Conservation (phyloP, 2,113 vertebrate genomes). For the Zapornia atra region DNA sequence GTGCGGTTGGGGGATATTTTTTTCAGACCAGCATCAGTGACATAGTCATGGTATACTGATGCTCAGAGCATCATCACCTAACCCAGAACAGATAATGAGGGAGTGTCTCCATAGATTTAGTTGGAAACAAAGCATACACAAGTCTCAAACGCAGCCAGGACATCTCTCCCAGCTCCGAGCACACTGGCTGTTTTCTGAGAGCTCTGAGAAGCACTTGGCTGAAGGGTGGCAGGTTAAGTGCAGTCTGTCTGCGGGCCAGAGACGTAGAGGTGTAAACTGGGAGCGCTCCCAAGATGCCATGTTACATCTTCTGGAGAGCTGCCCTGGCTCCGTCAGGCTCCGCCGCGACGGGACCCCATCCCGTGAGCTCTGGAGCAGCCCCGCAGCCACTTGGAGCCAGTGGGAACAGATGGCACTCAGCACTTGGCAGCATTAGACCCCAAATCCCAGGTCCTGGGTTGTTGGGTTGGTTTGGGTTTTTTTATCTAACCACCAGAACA, state of each 20-base stretch:
- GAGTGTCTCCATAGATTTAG: accelerated
- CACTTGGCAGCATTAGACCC: constrained; percentile 56
- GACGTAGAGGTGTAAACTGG: constrained; percentile 12
- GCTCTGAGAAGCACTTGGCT: background rate
- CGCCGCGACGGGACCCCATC: background rate
- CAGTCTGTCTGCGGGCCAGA: constrained; percentile 27
- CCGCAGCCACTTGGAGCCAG: background rate
- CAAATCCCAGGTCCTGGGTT: background rate
- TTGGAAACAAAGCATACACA: background rate
- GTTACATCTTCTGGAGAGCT: constrained; percentile 57
- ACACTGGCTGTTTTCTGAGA: background rate
- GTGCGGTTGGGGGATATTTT: background rate
- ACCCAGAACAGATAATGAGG: background rate
- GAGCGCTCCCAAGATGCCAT: background rate
- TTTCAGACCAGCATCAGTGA: background rate
- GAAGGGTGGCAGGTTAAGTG: constrained; percentile 9
- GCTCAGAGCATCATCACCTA: background rate
- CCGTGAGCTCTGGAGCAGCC: constrained; percentile 4
- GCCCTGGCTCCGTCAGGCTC: background rate
- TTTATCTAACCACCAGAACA: background rate
- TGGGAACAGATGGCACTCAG: constrained; percentile 67
- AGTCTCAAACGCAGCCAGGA: background rate
- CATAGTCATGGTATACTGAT: accelerated
- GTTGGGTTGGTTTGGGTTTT: background rate
- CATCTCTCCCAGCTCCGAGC: background rate